Conservation (phyloP, 2,888 invertebrate species). For the Chymomyza caudatula region DNA sequence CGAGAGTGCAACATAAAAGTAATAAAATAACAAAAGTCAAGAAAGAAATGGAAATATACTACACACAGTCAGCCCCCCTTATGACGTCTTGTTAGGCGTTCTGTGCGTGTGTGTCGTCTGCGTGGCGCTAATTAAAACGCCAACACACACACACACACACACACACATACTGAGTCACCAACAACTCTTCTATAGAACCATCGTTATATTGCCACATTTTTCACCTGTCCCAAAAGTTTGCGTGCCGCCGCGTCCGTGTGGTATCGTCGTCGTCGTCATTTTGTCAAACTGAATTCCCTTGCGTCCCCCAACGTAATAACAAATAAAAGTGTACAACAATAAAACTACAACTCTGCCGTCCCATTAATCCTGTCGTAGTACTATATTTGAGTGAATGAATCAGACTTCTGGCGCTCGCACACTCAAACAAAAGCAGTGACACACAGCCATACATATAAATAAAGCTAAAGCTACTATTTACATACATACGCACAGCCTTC, state of each 20-base stretch:
- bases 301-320: slow-evolving; percentile 12
- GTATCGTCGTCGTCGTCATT: neutral
- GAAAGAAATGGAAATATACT: slow-evolving; percentile 64
- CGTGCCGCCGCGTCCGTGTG: neutral
- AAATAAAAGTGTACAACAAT: slow-evolving; percentile 10
- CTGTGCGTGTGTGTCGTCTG: slow-evolving; percentile 23
- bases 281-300: neutral
- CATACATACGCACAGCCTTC: slow-evolving; percentile 28
- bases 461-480: neutral
- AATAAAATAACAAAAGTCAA: slow-evolving; percentile 57
- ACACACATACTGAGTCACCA: neutral
- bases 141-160: slow-evolving; percentile 29
- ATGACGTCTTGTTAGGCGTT: slow-evolving; percentile 41
- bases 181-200: neutral
- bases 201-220: neutral
- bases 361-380: slow-evolving; percentile 8
- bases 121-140: slow-evolving; percentile 64
- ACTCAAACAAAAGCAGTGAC: slow-evolving; percentile 4
- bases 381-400: slow-evolving; percentile 39
- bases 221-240: neutral
- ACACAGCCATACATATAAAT: neutral
- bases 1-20: neutral
- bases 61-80: slow-evolving; percentile 31
- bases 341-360: slow-evolving; percentile 8
- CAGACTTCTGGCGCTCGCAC: slow-evolving; percentile 25